phyloP scores from a whole-genome alignment of 2,797 vertebrate species.

The Cyclura pinguis region DNA sequence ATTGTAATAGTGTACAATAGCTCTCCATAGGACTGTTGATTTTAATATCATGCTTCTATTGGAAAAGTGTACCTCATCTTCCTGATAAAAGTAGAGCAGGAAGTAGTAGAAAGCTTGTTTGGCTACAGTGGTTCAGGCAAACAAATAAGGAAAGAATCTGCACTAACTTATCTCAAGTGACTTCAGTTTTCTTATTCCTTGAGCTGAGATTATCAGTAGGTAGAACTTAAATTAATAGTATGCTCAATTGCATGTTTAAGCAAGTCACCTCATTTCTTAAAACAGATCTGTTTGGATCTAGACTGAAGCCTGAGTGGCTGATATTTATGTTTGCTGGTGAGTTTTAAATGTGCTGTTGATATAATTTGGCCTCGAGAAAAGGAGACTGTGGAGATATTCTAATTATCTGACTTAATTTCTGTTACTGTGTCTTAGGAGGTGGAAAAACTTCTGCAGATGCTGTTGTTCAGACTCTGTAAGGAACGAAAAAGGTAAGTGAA shows the following conservation, averaged over 20 bases:
- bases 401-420: not conserved
- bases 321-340: not conserved
- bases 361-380: not conserved
- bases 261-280: not conserved
- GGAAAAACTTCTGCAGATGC: constrained; percentile 3
- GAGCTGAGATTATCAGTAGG: not conserved
- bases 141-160: too few species aligned
- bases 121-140: too few species aligned
- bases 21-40: too few species aligned
- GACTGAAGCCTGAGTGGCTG: not conserved
- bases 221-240: not conserved
- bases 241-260: not conserved
- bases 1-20: too few species aligned
- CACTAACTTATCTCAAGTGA: not conserved
- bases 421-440: constrained; percentile 45
- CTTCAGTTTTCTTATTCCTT: not conserved
- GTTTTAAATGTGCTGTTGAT: too few species aligned
- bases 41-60: too few species aligned
- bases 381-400: not conserved
- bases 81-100: too few species aligned
- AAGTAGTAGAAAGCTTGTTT: too few species aligned
- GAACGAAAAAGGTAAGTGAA: constrained; percentile 63
- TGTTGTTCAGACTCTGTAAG: constrained; percentile 46
- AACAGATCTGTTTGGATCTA: not conserved
- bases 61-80: too few species aligned